These are phyloP conservation scores for Dorcus hopei DNA, from an alignment of 2,888 invertebrate species.

Conservation along the genomic window DNA sequence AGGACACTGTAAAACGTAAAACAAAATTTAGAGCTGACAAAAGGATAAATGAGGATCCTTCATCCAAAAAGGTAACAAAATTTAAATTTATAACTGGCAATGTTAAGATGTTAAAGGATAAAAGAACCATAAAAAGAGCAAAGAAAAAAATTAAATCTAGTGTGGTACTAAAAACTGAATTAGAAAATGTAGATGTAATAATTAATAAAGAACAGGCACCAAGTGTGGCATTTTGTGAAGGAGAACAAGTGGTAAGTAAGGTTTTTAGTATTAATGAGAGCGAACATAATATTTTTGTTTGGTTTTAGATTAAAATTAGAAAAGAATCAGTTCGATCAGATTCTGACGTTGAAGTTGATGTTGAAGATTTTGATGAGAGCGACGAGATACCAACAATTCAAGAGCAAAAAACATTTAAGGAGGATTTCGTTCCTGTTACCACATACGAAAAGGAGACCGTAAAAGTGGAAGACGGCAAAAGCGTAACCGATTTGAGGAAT, in stretches of 20 bases:
- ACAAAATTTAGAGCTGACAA: neutral
- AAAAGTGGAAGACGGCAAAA: neutral
- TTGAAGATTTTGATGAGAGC: constrained; percentile 54
- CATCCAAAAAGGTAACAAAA: constrained; percentile 26
- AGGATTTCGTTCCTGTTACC: no score
- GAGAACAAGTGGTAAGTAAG: constrained; percentile 57
- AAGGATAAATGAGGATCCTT: neutral
- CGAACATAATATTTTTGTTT: constrained; percentile 7
- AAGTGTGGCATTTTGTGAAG: constrained; percentile 57
- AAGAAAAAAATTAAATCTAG: constrained; percentile 5
- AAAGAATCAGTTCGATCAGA: constrained; percentile 40
- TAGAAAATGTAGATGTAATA: constrained; percentile 23
- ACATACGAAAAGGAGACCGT: neutral
- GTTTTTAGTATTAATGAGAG: neutral
- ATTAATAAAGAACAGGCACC: constrained; percentile 54
- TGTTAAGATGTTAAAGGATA: neutral
- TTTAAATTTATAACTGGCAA: constrained; percentile 34
- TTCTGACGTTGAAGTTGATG: constrained; percentile 58
- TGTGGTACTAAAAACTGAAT: constrained; percentile 2
- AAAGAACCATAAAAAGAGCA: neutral
- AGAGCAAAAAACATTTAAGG: neutral
- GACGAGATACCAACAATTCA: constrained; percentile 3
- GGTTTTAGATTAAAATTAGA: constrained; percentile 42
- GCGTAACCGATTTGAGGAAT: neutral
- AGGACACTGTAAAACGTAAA: constrained; percentile 7